Percentiles rank a stretch among this genome's conserved stretches.
These are phyloP conservation scores for Procapra przewalskii DNA, from an alignment of 2,113 vertebrate species.

Conservation along the genomic window DNA sequence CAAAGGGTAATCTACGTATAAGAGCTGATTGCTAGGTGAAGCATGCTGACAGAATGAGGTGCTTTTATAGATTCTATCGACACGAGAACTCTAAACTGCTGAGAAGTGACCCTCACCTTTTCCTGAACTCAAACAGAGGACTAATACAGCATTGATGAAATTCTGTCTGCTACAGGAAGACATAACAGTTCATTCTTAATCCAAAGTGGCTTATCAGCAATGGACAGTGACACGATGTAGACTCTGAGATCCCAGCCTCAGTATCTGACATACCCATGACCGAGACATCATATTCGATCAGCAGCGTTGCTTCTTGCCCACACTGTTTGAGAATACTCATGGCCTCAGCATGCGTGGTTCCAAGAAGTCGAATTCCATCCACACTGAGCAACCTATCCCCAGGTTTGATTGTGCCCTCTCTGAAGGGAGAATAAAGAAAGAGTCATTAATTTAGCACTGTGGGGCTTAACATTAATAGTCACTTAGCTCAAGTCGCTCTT, in stretches of 20 bases:
- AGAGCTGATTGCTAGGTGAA: not conserved
- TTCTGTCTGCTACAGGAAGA: slow-evolving; percentile 14
- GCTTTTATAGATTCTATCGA: not conserved
- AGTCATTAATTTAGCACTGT: slow-evolving; percentile 66
- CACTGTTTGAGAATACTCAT: slow-evolving; percentile 98
- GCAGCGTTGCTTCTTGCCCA: slow-evolving; percentile 94
- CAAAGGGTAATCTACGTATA: not conserved
- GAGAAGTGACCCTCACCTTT: slow-evolving; percentile 71
- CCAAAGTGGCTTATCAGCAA: slow-evolving; percentile 56
- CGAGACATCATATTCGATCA: slow-evolving; percentile 96
- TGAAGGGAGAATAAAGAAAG: slow-evolving; percentile 77
- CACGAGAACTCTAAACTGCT: slow-evolving; percentile 60
- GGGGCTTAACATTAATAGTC: slow-evolving; percentile 51
- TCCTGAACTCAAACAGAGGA: slow-evolving; percentile 74
- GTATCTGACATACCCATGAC: slow-evolving; percentile 89
- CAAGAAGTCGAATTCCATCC: slow-evolving; percentile 95
- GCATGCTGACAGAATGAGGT: not conserved
- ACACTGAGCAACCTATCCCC: slow-evolving; percentile 96
- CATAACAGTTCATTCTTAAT: slow-evolving; percentile 28
- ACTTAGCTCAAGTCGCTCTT: slow-evolving; percentile 50
- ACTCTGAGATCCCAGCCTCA: not conserved
- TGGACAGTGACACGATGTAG: not conserved
- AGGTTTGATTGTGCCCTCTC: slow-evolving; percentile 95
- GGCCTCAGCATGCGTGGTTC: slow-evolving; percentile 92
- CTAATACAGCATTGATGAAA: slow-evolving; percentile 55